phyloP scores from a whole-genome alignment of 2,113 vertebrate species.

The Lethenteron camtschaticum region DNA sequence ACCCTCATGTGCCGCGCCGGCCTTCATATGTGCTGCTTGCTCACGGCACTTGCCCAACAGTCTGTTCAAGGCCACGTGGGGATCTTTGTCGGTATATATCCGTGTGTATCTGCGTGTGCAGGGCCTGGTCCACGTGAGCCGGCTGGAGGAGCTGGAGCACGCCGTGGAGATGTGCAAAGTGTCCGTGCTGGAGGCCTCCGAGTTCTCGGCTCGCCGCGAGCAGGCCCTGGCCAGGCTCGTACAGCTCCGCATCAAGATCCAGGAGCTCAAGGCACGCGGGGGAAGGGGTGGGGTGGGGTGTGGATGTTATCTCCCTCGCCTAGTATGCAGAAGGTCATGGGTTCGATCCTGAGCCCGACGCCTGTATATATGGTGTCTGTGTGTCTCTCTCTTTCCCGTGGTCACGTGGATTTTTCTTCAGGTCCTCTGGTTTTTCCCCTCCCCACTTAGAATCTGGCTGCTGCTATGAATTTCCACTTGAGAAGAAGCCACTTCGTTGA shows the following conservation, averaged over 20 bases:
- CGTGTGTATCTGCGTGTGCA: constrained; percentile 12
- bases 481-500: no score
- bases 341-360: no score
- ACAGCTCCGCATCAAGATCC: constrained; percentile 78
- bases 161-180: constrained; percentile 81
- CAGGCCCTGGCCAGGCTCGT: constrained; percentile 83
- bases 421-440: no score
- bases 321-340: no score
- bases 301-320: no score
- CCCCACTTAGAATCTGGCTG: no score
- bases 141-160: constrained; percentile 51
- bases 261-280: constrained; percentile 58
- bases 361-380: no score
- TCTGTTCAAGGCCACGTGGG: not conserved
- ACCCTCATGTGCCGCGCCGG: not conserved
- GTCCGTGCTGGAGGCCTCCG: constrained; percentile 57
- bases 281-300: no score
- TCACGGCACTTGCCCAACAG: not conserved
- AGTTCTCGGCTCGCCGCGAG: constrained; percentile 76
- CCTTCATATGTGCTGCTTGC: not conserved
- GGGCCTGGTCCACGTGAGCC: constrained; percentile 60
- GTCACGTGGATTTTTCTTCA: no score
- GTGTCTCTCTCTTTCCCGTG: no score
- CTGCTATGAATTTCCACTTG: no score
- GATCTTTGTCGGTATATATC: not conserved